These are phyloP conservation scores for Cololabis saira DNA, from an alignment of 2,113 vertebrate genomes.

Conservation along the genomic window DNA sequence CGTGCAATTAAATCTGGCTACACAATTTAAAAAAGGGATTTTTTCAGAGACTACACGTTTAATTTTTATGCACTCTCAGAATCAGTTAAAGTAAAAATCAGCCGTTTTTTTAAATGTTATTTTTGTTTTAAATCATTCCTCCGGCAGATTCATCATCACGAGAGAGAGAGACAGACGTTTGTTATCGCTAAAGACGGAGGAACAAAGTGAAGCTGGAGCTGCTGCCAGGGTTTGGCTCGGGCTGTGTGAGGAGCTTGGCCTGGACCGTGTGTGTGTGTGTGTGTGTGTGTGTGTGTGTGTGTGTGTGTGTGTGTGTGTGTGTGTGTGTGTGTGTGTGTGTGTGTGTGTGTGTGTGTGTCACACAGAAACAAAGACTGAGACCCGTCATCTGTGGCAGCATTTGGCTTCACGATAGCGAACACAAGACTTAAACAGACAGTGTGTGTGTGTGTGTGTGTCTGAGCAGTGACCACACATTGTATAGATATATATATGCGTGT, in stretches of 20 bases:
- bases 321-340: constrained; percentile 15
- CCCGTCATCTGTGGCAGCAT: constrained; percentile 36
- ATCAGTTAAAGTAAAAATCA: neutral
- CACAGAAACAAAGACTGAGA: constrained; percentile 23
- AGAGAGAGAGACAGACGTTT: constrained; percentile 34
- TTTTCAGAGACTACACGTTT: too few relatives aligned
- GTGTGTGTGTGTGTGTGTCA: constrained; percentile 9
- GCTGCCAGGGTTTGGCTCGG: constrained; percentile 68
- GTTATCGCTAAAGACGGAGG: constrained; percentile 53
- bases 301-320: constrained; percentile 2
- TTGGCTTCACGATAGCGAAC: constrained; percentile 48
- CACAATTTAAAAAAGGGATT: too few relatives aligned
- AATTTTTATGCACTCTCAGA: too few relatives aligned
- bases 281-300: constrained; percentile 14
- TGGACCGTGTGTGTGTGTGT: constrained; percentile 36
- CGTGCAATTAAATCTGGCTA: too few relatives aligned
- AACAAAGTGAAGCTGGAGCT: constrained; percentile 54
- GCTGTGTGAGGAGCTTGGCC: constrained; percentile 66
- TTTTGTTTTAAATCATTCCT: neutral
- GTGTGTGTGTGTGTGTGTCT: constrained; percentile 53
- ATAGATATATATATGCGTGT: constrained; percentile 13
- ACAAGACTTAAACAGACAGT: constrained; percentile 28
- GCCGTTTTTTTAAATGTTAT: neutral
- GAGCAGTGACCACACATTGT: constrained; percentile 20
- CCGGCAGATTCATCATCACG: neutral